phyloP scores from a whole-genome alignment of 2,888 invertebrate species.

The Metalampra italica region DNA sequence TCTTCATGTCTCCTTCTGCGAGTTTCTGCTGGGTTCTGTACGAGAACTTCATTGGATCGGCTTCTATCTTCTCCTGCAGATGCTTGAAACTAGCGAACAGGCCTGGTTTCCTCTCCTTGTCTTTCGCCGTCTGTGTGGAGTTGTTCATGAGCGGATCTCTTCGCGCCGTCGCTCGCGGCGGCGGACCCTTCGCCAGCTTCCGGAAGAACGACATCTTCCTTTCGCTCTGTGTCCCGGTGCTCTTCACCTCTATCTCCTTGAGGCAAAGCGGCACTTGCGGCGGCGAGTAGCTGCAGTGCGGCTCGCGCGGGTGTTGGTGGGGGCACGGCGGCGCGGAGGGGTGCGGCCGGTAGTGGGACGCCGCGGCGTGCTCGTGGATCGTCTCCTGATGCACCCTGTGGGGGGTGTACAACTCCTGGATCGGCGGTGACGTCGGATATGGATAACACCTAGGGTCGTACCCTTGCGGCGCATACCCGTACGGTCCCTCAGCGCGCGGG shows the following conservation, averaged over 20 bases:
- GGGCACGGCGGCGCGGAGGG: constrained; percentile 12
- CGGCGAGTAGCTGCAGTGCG: constrained; percentile 23
- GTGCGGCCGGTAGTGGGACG: constrained; percentile 11
- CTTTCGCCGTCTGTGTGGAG: constrained; percentile 27
- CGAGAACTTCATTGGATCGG: constrained; percentile 36
- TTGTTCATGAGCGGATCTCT: neutral
- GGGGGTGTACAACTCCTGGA: constrained; percentile 8
- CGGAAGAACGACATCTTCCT: constrained; percentile 50
- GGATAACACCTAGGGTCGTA: constrained; percentile 21
- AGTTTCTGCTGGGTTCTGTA: constrained; percentile 48
- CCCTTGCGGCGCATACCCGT: constrained; percentile 4
- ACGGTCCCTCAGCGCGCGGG: constrained; percentile 7
- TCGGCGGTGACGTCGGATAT: neutral
- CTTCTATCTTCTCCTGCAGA: constrained; percentile 32
- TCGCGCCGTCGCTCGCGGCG: constrained; percentile 12
- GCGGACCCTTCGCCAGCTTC: constrained; percentile 45
- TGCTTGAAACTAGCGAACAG: constrained; percentile 43
- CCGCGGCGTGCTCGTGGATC: constrained; percentile 13
- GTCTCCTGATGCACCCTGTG: constrained; percentile 7
- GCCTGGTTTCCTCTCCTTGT: constrained; percentile 21
- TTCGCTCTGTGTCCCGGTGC: constrained; percentile 61
- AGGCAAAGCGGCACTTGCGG: constrained; percentile 56
- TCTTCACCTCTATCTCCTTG: constrained; percentile 67
- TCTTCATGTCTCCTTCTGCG: constrained; percentile 45
- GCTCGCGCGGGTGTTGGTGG: constrained; percentile 12